Percentiles rank a stretch among this genome's conserved stretches.
Evolutionary conservation across 2,113 vertebrate genomes (phyloP).

Genomic region (Arizona elegans): DNA sequence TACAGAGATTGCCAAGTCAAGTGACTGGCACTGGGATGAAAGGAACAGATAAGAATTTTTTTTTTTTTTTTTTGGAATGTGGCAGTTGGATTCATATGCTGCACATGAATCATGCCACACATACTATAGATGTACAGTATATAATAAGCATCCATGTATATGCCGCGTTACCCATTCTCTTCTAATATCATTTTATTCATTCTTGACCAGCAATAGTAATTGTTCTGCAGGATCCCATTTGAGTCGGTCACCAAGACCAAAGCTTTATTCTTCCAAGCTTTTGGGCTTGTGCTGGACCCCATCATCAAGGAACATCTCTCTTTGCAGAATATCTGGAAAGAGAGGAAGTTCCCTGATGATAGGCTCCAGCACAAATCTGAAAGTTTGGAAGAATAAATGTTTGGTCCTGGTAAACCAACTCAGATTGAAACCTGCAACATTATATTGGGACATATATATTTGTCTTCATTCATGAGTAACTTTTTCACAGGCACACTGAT

Average conservation of each 20-base stretch:
- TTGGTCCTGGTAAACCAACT: too few species aligned
- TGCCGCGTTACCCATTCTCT: neutral
- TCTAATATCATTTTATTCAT: neutral
- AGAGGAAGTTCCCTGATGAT: neutral
- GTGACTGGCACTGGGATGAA: neutral
- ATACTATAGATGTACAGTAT: neutral
- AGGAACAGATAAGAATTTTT: neutral
- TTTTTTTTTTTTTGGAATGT: too few species aligned
- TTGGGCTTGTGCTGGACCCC: too few species aligned
- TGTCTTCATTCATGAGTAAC: too few species aligned
- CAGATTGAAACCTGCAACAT: too few species aligned
- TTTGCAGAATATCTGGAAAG: neutral
- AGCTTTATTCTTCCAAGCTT: too few species aligned
- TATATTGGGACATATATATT: too few species aligned
- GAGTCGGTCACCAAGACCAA: too few species aligned
- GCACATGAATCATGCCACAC: neutral
- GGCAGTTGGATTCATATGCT: neutral
- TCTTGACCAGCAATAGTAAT: neutral
- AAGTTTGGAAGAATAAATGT: neutral
- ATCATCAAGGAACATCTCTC: too few species aligned
- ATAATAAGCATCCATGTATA: neutral
- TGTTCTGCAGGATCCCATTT: neutral
- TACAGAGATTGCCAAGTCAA: neutral
- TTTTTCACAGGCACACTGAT: neutral
- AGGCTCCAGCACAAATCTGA: neutral